phyloP scores from a whole-genome alignment of 2,797 vertebrate genomes.

The Hapalemur alaotrensis region DNA sequence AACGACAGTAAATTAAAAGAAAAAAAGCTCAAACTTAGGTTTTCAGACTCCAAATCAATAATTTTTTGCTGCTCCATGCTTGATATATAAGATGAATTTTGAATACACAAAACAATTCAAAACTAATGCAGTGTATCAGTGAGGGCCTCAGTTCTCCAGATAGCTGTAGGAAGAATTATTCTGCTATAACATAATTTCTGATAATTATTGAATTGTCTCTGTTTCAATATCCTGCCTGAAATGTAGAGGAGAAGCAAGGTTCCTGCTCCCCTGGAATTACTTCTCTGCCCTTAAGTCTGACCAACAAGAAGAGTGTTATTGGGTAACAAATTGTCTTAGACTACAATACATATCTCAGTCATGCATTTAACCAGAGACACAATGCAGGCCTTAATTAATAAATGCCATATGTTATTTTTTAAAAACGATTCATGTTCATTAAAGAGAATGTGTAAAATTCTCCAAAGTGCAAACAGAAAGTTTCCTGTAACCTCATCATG shows the following conservation, averaged over 20 bases:
- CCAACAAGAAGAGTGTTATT: background rate
- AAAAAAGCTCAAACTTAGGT: background rate
- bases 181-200: background rate
- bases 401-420: background rate
- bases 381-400: background rate
- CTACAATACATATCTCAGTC: background rate
- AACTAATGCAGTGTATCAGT: background rate
- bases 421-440: background rate
- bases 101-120: background rate
- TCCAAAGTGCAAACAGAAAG: background rate
- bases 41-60: background rate
- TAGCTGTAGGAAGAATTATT: background rate
- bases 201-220: slow-evolving; percentile 34
- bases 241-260: slow-evolving; percentile 22
- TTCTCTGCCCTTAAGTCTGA: background rate
- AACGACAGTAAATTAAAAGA: background rate
- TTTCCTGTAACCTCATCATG: background rate
- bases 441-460: background rate
- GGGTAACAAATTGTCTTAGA: background rate
- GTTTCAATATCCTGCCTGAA: slow-evolving; percentile 32
- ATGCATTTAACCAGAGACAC: background rate
- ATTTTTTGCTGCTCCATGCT: background rate
- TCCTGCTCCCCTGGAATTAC: background rate
- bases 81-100: background rate
- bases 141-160: background rate